Evolutionary conservation across 1,140 invertebrate species (phyloP), one percentile per base, ranked within the genome.

Genomic region (Lasaia peninsularis): DNA sequence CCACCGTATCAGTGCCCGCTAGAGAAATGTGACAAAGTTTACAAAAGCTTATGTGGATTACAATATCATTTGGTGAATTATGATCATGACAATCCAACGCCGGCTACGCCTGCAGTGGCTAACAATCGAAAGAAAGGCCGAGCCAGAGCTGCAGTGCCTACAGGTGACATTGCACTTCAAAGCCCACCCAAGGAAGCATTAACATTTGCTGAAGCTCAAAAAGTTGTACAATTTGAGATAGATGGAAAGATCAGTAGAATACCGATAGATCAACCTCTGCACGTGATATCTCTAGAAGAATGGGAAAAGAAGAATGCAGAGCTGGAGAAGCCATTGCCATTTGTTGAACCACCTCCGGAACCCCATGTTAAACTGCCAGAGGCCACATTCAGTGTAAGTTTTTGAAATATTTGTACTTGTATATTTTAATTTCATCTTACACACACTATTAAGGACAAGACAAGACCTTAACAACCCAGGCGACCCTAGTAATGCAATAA

Each of bases 1-100:
- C 95, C 95, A 60, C 96, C 96, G 31, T 97, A 96, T 86, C 92
- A 93, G 68, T 97, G 96, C 75, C 96, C 96, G 9, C 90, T 96
- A 35, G 92, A 93, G 70, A 93, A 94, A 61, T 97, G 96, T 88
- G 94, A 94, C 44, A 95, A 94, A 86, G 92, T 94, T 16, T 97
- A 97, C 81, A 96, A 96, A 87, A 96, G 94, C 63, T 92, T 95
- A 57, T 93, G 93, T 77, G 96, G 96, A 0, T 91, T 97, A 64
- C 95, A 96, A 75, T 96, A 95, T 83, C 96, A 97, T 84, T 87
- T 97, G 61, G 93, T 94, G 57, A 95, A 96, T 75, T 95, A 93
- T 88, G 94, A 96, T 80, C 95, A 97, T 79, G 93, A 95, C 63
- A 93, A 92, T 75, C 92, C 92, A 4, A 89, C 88, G 35, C 91